Evolutionary conservation across 1,140 invertebrate genomes (phyloP), one percentile per base, ranked within the genome.

Genomic region (Nomia melanderi): DNA sequence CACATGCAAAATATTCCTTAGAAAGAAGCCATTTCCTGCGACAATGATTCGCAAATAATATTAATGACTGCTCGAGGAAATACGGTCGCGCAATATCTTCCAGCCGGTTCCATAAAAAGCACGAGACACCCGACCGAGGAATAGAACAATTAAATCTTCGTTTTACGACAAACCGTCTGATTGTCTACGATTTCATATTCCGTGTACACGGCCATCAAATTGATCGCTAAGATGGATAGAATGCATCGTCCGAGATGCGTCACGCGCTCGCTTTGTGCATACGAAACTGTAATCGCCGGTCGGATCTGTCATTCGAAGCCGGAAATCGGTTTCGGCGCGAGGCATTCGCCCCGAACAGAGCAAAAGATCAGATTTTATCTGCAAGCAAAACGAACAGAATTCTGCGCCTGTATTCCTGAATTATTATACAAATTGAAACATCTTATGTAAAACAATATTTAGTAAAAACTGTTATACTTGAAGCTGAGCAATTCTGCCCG

Each of bases 211-310:
- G 39, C 29, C 29, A 59, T 75, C 25, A 67, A 75, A 67, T 17
- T 8, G 29, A 57, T 44, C 44, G n/a, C 36, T 39, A 25, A n/a
- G 54, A 65, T n/a, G 62, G 25, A 57, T 54, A 31, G 56, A 47
- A 36, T 77, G 17, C 41, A 64, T 77, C 47, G 20, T 72, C 67
- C 31, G 23, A 67, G 36, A 25, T 53, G 56, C 65, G 74, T 77
- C 74, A 70, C 1, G 8, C 31, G 25, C 20, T 5, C 56, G 33
- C 20, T 44, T 41, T 60, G 20, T 33, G 57, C 65, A 62, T 77
- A 77, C 66, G 20, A 60, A 77, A 70, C n/a, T 23, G 23, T 31
- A 33, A n/a, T 57, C 20, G 1, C 31, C 56, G 25, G 39, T 56
- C 33, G 33, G n/a, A 7, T 2, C 44, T 1, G 14, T 17, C 39